Conservation (phyloP, 1,140 invertebrate species). For the Drosophila takahashii region DNA sequence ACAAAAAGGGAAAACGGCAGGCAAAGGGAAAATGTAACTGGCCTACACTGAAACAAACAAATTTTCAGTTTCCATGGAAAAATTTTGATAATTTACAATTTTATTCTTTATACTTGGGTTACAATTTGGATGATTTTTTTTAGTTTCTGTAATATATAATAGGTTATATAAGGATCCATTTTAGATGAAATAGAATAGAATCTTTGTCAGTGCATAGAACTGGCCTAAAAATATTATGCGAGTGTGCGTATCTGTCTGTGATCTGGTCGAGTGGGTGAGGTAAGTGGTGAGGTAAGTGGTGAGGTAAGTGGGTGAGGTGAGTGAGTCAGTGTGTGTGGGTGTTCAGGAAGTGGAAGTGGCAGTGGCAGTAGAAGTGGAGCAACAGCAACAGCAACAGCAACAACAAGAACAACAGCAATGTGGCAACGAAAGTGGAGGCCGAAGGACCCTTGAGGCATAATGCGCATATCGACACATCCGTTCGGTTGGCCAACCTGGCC, state of each 20-base stretch:
- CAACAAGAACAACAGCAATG: neutral
- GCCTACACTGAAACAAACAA: neutral
- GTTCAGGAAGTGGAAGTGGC: conserved; percentile 1
- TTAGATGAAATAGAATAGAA: too few relatives aligned
- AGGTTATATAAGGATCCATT: too few relatives aligned
- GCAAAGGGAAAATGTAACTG: neutral
- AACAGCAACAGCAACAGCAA: conserved; percentile 1
- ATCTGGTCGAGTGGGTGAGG: neutral
- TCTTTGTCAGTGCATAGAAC: neutral
- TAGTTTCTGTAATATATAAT: too few relatives aligned
- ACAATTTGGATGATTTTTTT: too few relatives aligned
- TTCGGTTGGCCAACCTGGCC: conserved; percentile 11
- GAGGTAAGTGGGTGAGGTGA: neutral
- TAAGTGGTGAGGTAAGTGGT: neutral
- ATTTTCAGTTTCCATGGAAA: neutral
- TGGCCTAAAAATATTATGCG: neutral
- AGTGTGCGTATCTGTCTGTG: neutral
- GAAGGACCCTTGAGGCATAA: conserved; percentile 46
- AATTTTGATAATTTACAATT: too few relatives aligned
- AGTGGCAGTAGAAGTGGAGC: conserved; percentile 3
- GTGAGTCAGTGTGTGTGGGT: neutral
- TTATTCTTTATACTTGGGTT: too few relatives aligned
- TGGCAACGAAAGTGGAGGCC: conserved; percentile 4
- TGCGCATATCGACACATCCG: conserved; percentile 50
- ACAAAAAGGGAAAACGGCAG: neutral